Base-by-base conservation (phyloP, 2,113 vertebrate species). In the Stigmatopora argus region DNA sequence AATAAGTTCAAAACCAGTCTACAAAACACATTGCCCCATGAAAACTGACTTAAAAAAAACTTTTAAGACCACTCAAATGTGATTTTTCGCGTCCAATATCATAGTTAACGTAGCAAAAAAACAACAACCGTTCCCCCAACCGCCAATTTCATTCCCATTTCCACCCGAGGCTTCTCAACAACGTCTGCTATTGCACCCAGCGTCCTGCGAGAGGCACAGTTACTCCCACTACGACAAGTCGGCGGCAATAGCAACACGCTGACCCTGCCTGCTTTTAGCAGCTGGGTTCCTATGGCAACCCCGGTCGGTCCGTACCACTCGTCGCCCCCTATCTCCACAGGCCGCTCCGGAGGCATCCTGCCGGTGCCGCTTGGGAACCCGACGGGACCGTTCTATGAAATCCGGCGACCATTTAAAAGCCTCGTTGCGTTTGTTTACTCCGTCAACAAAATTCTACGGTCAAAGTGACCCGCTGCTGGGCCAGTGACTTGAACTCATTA, bases 251-350 rank as follows among this genome's bases (percentile, higher is more conserved):
- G 26, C 55, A 58, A 71, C 74, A 73, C 79, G 70, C 73, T 81
- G 85, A 86, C 82, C 79, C 85, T 85, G 84, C 83, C 83, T 89
- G 85, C 87, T 83, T 88, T 87, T 84, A 87, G 82, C 85, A 89
- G 84, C 85, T 84, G 82, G 80, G 88, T 90, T 89, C 79, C 89
- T 81, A 89, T 89, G 78, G 85, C 80, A 90, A 91, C 89, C 80
- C 65, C 78, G 82, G 83, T 77, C 71, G 44, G 85, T 84, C 82
- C 85, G 83, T 80, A 85, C 82, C 79, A 74, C 83, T 87, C 77
- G 83, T 86, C 81, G 64, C 62, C 53, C 73, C 46, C 73, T 65
- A 64, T 41, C 65, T 59, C 64, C 78, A 80, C 75, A 78, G 70
- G 79, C 82, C 61, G 38, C 73, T 62, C 79, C 46, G 31, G 44